Base-by-base conservation (phyloP, 1,140 invertebrate genomes). In the Drosophila lowei region DNA sequence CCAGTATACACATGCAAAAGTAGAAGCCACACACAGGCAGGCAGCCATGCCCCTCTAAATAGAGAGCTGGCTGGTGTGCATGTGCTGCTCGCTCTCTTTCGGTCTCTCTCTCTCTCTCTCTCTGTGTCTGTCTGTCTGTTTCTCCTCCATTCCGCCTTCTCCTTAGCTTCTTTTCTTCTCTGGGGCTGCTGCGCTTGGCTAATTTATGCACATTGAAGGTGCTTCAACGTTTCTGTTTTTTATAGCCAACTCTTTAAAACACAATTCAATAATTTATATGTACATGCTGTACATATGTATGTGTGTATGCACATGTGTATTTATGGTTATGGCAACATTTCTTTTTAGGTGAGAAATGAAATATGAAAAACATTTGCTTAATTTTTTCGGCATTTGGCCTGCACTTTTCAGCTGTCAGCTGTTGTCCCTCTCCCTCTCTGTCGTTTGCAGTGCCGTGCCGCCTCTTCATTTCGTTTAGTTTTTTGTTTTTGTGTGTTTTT, bases 111-210 rank as follows among this genome's bases (percentile, higher is more conserved):
- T 25, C 23, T 23, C 23, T 23, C 23, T 4, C 23, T 23, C 3
- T 23, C 3, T 25, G 3, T 25, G 23, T 23, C 1, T 25, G 23
- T 25, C 61, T 58, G 59, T 57, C 44, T 38, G 34, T 30, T 59
- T 67, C 48, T 75, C 61, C 70, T 72, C 73, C 72, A 73, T 80
- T 81, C 78, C 49, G 67, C 65, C 65, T 67, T 38, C 28, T 44
- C 25, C 25, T 30, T 16, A 18, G 42, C 59, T 58, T 59, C 25
- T 38, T 16, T 58, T 59, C 25, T 38, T 16, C 64, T 16, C 50
- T 59, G 46, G 15, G 23, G 59, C 59, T 67, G 65, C 65, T 68
- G 65, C 67, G 65, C 66, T 71, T 60, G 47, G 23, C 41, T 64
- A 71, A 71, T 71, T 71, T 71, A 71, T 71, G 67, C 67, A 71